Percentiles rank a stretch among this genome's conserved stretches.
These are phyloP conservation scores for Parapristionchus giblindavisi DNA, from an alignment of 2,888 invertebrate species.

Conservation along the genomic window DNA sequence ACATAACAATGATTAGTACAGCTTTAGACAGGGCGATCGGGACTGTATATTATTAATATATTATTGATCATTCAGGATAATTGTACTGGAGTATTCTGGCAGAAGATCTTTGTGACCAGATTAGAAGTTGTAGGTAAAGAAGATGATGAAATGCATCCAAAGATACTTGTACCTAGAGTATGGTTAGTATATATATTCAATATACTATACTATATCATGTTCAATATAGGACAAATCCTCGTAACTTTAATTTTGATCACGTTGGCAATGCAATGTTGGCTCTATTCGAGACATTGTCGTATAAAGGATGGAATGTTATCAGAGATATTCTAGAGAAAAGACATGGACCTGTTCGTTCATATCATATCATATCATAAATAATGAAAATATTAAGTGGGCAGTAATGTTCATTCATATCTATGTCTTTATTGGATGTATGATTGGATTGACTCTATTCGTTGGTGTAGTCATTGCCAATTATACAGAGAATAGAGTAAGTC, in stretches of 20 bases:
- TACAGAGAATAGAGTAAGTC: conserved; percentile 87
- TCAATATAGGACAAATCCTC: conserved; percentile 90
- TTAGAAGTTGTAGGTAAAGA: conserved; percentile 88
- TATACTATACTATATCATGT: neutral
- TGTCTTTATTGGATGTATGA: conserved; percentile 99
- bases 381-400: conserved; percentile 62
- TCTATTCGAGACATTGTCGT: conserved; percentile 95
- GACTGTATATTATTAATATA: neutral
- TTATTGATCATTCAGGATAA: conserved; percentile 78
- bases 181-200: conserved; percentile 54
- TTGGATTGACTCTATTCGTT: conserved; percentile 96
- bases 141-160: conserved; percentile 84
- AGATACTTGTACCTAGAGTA: conserved; percentile 71
- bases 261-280: conserved; percentile 98
- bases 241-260: conserved; percentile 98
- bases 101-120: conserved; percentile 94
- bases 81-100: conserved; percentile 92
- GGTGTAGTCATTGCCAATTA: conserved; percentile 99
- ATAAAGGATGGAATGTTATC: conserved; percentile 99
- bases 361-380: too few relatives aligned
- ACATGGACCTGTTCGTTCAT: conserved; percentile 81
- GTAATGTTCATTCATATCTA: conserved; percentile 99
- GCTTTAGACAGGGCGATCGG: too few relatives aligned
- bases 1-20: too few relatives aligned
- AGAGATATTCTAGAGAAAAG: conserved; percentile 95